These are phyloP conservation scores for Xiphophorus hellerii DNA, from an alignment of 2,113 vertebrate genomes.

Conservation along the genomic window DNA sequence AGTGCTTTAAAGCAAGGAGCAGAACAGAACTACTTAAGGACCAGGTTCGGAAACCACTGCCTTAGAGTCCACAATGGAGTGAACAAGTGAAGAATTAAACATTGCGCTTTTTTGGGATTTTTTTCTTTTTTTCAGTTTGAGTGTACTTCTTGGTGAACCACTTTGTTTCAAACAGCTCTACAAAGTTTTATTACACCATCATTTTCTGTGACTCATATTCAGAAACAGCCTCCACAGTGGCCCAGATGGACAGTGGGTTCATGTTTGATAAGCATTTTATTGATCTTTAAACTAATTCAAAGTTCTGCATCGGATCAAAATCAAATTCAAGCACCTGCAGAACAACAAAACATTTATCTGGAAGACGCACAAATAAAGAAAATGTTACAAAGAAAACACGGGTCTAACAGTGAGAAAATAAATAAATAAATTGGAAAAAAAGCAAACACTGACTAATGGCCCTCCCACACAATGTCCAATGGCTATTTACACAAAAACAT, in stretches of 20 bases:
- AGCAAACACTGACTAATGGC: neutral
- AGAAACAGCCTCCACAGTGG: constrained; percentile 33
- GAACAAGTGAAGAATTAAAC: too few relatives aligned
- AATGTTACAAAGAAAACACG: neutral
- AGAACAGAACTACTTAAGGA: too few relatives aligned
- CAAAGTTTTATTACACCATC: neutral
- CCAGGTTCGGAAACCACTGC: too few relatives aligned
- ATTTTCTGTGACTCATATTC: constrained; percentile 31
- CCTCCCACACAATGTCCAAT: neutral
- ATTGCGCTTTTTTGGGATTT: too few relatives aligned
- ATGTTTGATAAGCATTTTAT: constrained; percentile 13
- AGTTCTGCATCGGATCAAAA: neutral
- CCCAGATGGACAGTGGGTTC: constrained; percentile 12
- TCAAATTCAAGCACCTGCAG: neutral
- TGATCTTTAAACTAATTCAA: neutral
- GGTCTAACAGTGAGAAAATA: neutral
- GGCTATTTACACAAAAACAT: neutral
- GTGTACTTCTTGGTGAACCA: neutral
- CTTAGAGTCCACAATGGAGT: too few relatives aligned
- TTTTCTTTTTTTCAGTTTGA: neutral
- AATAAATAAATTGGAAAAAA: neutral
- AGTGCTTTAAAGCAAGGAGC: too few relatives aligned
- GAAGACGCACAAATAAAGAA: neutral
- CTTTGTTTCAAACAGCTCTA: neutral
- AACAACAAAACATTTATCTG: neutral